Conservation (phyloP, 2,888 invertebrate species). For the Apamea epomidion region DNA sequence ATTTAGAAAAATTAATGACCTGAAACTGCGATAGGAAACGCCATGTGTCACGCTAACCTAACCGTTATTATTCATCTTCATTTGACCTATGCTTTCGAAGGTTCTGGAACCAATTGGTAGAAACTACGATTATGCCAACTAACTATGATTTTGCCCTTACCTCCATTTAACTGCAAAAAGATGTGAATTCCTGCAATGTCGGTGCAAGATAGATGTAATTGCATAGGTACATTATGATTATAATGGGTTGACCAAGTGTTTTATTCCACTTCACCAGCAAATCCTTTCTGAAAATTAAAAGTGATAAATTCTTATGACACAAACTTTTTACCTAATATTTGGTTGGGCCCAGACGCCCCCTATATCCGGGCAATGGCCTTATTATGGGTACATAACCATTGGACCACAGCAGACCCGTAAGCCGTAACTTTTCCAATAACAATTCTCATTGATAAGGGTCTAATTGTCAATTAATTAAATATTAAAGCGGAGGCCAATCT, state of each 20-base stretch:
- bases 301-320: constrained; percentile 3
- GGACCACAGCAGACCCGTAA: constrained; percentile 38
- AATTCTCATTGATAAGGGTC: constrained; percentile 74
- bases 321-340: constrained; percentile 15
- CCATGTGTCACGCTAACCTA: neutral
- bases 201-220: neutral
- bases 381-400: constrained; percentile 53
- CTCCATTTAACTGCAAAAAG: neutral
- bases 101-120: neutral
- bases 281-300: neutral
- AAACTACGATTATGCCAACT: no score
- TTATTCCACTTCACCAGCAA: neutral
- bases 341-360: constrained; percentile 19
- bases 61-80: neutral
- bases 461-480: constrained; percentile 80
- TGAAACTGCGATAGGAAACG: constrained; percentile 8
- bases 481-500: constrained; percentile 73
- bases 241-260: neutral
- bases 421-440: constrained; percentile 73
- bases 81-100: neutral
- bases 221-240: neutral
- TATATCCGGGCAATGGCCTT: constrained; percentile 33
- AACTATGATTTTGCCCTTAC: neutral
- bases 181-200: neutral
- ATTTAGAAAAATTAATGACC: constrained; percentile 24